Evolutionary conservation across 1,140 invertebrate genomes (phyloP).

Genomic region (Globodera ellingtonae): DNA sequence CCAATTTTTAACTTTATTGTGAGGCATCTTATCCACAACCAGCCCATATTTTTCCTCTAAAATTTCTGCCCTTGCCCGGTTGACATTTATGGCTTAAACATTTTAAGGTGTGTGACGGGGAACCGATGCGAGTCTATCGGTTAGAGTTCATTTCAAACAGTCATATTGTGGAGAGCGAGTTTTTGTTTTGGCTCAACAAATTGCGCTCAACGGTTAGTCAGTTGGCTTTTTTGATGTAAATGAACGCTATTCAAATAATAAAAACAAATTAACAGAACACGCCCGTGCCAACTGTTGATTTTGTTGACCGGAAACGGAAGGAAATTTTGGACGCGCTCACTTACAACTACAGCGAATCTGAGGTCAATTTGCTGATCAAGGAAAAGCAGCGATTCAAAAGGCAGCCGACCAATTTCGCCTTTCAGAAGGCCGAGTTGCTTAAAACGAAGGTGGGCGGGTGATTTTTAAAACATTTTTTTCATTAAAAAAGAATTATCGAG

Average conservation of each 20-base stretch:
- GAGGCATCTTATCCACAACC: no score
- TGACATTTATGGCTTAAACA: no score
- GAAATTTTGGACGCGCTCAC: conserved; percentile 86
- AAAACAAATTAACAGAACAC: conserved; percentile 71
- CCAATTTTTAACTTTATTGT: no score
- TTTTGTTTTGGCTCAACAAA: conserved; percentile 85
- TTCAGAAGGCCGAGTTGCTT: conserved; percentile 91
- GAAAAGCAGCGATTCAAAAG: conserved; percentile 90
- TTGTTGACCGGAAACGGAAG: conserved; percentile 80
- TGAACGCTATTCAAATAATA: background rate
- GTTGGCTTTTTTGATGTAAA: background rate
- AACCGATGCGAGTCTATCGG: conserved; percentile 81
- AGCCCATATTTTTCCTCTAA: no score
- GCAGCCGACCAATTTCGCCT: conserved; percentile 91
- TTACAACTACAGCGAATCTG: conserved; percentile 84
- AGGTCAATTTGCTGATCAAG: conserved; percentile 78
- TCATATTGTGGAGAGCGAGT: conserved; percentile 89
- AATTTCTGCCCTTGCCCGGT: no score
- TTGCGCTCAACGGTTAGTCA: conserved; percentile 69
- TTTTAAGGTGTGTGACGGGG: conserved; percentile 65
- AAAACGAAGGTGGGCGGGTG: conserved; percentile 76
- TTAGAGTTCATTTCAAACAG: conserved; percentile 96
- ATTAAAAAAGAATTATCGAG: conserved; percentile 19
- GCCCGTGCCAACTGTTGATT: conserved; percentile 79
- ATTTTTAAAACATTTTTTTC: background rate